Evolutionary conservation across 2,113 vertebrate species (phyloP).

Genomic region (Cisticola juncidis): DNA sequence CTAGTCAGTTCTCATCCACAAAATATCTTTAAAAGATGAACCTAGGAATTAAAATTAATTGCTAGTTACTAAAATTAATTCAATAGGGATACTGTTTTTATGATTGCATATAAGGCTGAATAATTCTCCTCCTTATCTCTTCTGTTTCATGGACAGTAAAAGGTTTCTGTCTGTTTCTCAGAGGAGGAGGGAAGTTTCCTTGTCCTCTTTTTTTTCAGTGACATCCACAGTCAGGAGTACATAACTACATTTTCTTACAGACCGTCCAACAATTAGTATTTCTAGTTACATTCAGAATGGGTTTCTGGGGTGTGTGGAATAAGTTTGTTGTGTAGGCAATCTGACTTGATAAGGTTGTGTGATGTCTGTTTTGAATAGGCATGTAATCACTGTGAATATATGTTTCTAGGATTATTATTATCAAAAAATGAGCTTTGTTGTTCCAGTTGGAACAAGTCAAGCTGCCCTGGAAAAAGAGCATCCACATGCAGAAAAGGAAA

Average conservation of each 20-base stretch:
- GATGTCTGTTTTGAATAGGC: not conserved
- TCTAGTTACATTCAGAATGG: not conserved
- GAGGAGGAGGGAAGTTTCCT: not conserved
- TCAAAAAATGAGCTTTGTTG: not conserved
- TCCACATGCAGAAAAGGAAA: not conserved
- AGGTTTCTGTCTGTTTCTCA: not conserved
- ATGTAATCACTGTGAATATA: not conserved
- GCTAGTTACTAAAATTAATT: not conserved
- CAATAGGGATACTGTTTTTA: not conserved
- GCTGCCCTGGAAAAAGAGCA: not conserved
- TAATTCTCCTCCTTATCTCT: not conserved
- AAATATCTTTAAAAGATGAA: not conserved
- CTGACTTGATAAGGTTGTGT: not conserved
- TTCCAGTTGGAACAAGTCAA: not conserved
- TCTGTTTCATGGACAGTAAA: not conserved
- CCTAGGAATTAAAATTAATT: not conserved
- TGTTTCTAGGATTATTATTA: not conserved
- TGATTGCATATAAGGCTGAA: not conserved
- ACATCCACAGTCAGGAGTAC: not conserved
- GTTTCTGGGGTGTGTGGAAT: not conserved
- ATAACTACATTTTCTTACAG: not conserved
- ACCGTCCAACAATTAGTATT: not conserved
- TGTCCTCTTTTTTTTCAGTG: not conserved
- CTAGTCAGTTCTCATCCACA: not conserved
- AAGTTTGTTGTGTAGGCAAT: not conserved